Percentiles rank a stretch among this genome's conserved stretches.
These are phyloP conservation scores for Enhydra lutris DNA, from an alignment of 2,113 vertebrate genomes.

Conservation along the genomic window DNA sequence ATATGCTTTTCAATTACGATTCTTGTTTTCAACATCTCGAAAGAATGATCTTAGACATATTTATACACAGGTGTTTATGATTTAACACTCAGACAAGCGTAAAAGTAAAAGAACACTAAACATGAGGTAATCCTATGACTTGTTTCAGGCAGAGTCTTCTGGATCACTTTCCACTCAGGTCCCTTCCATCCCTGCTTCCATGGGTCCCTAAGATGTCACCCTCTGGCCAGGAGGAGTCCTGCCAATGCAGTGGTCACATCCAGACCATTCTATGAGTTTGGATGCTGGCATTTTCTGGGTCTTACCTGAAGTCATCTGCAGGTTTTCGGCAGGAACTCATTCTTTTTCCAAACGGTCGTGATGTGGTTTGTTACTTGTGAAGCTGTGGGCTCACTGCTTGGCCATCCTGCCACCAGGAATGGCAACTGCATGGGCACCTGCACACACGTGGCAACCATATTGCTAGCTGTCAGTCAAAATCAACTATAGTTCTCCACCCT, in stretches of 20 bases:
- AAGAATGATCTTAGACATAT: not conserved
- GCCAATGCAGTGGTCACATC: fast-evolving
- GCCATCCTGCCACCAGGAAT: no score
- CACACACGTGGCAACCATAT: not conserved
- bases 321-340: not conserved
- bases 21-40: not conserved
- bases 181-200: not conserved
- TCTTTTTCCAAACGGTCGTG: not conserved
- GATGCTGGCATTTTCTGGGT: not conserved
- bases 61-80: not conserved
- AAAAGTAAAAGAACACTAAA: not conserved
- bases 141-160: not conserved
- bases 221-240: not conserved
- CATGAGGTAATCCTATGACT: not conserved
- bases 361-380: not conserved
- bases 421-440: fast-evolving
- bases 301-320: not conserved
- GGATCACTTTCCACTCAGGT: not conserved
- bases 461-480: not conserved
- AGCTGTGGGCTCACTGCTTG: not conserved
- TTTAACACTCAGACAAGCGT: not conserved
- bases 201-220: not conserved
- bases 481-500: not conserved
- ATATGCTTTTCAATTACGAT: not conserved
- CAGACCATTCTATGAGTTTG: not conserved